phyloP scores from a whole-genome alignment of 2,888 invertebrate species.

The Malachius bipustulatus region DNA sequence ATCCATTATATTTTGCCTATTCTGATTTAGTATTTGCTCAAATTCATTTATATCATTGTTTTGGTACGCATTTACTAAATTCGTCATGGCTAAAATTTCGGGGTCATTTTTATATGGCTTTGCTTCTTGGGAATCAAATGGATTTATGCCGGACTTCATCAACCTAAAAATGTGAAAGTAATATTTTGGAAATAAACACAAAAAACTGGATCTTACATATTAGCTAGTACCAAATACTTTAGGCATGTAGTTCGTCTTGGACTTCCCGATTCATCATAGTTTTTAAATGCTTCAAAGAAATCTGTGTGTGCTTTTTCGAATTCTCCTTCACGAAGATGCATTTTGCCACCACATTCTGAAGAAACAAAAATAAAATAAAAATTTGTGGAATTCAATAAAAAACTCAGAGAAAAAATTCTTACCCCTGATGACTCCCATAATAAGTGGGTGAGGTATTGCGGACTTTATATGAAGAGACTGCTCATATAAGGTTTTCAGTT shows the following conservation, averaged over 20 bases:
- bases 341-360: constrained; percentile 95
- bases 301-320: constrained; percentile 99
- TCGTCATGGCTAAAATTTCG: constrained; percentile 98
- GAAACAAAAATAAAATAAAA: constrained; percentile 16
- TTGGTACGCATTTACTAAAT: constrained; percentile 92
- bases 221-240: constrained; percentile 95
- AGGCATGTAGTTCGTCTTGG: constrained; percentile 92
- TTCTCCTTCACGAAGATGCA: constrained; percentile 97
- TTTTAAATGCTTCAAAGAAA: constrained; percentile 99
- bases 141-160: constrained; percentile 99
- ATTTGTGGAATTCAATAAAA: constrained; percentile 7
- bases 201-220: constrained; percentile 66
- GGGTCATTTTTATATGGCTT: constrained; percentile 99
- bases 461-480: constrained; percentile 98
- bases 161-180: constrained; percentile 48
- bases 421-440: constrained; percentile 98
- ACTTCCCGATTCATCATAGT: constrained; percentile 98
- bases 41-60: constrained; percentile 98
- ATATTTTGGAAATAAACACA: not conserved
- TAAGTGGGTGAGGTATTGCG: constrained; percentile 98
- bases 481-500: constrained; percentile 90
- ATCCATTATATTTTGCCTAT: constrained; percentile 94
- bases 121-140: constrained; percentile 99
- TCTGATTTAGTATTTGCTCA: constrained; percentile 88
- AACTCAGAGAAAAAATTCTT: constrained; percentile 18